A percentile compares a stretch with the other conserved stretches of the same genome.
Evolutionary conservation across 1,140 invertebrate genomes (phyloP).

Genomic region (Hylaeus anthracinus): DNA sequence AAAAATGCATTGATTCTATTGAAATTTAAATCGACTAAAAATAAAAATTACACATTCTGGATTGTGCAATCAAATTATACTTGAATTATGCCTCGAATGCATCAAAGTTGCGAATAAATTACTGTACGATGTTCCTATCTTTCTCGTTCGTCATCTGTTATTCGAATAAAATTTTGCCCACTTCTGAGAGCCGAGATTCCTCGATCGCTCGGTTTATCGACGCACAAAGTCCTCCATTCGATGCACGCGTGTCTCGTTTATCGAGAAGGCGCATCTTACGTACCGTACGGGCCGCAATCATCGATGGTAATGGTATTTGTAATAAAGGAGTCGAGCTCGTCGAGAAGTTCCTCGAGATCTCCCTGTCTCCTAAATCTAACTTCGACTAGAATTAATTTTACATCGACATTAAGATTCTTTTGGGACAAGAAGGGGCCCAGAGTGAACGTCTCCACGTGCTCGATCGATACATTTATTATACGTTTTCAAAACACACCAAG

Average conservation of each 20-base stretch:
- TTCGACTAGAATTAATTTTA: neutral
- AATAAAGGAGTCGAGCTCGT: constrained; percentile 4
- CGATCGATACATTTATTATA: constrained; percentile 47
- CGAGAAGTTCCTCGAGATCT: neutral
- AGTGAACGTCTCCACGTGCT: constrained; percentile 46
- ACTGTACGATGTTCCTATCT: too few relatives aligned
- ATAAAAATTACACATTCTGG: too few relatives aligned
- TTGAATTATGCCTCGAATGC: too few relatives aligned
- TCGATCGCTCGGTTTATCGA: neutral
- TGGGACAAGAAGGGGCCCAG: neutral
- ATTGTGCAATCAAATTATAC: too few relatives aligned
- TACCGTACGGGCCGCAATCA: constrained; percentile 37
- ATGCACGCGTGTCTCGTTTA: constrained; percentile 48
- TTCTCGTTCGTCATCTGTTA: too few relatives aligned
- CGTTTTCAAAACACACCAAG: constrained; percentile 43
- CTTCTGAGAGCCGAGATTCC: neutral
- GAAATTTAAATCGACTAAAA: too few relatives aligned
- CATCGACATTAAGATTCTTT: neutral
- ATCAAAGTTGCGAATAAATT: too few relatives aligned
- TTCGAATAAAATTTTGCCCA: neutral
- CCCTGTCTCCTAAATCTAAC: too few relatives aligned
- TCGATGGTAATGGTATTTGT: constrained; percentile 1
- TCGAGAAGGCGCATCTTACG: constrained; percentile 53
- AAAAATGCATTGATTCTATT: too few relatives aligned
- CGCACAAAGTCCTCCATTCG: constrained; percentile 28